These are phyloP conservation scores for Oscheius sp. DNA, from an alignment of 2,888 invertebrate genomes.

Conservation along the genomic window DNA sequence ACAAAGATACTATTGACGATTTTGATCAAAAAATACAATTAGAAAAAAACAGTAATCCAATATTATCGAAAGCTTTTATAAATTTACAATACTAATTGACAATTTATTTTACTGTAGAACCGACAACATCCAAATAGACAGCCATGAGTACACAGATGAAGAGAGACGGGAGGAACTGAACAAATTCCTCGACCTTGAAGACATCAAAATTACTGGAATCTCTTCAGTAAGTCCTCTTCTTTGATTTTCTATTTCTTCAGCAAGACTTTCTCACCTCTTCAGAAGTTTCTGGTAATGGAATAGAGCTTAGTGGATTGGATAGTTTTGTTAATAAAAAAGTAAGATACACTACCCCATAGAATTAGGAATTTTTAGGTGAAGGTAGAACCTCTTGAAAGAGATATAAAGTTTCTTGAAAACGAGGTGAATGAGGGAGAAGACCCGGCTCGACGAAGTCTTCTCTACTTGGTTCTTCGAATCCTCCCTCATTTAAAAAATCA, in stretches of 20 bases:
- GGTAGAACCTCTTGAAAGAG: no score
- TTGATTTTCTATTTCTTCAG: not conserved
- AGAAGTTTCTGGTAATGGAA: not conserved
- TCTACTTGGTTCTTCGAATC: conserved; percentile 18
- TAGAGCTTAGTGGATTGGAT: no score
- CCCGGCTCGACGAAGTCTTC: no score
- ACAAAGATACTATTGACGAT: no score
- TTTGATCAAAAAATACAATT: no score
- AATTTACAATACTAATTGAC: not conserved
- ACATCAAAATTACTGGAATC: conserved; percentile 4
- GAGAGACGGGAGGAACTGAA: conserved; percentile 17
- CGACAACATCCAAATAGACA: not conserved
- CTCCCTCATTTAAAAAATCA: conserved; percentile 44
- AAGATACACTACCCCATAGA: no score
- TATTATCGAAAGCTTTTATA: not conserved
- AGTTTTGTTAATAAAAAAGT: no score
- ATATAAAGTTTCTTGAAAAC: no score
- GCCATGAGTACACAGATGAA: conserved; percentile 10
- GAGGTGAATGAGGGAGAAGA: no score
- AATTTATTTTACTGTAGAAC: not conserved
- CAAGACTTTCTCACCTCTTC: not conserved
- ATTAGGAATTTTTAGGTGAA: no score
- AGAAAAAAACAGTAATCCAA: no score
- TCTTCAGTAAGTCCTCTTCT: conserved; percentile 1
- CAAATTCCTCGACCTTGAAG: conserved; percentile 7